Evolutionary conservation across 2,797 vertebrate species (phyloP).

Genomic region (Macropodus opercularis): DNA sequence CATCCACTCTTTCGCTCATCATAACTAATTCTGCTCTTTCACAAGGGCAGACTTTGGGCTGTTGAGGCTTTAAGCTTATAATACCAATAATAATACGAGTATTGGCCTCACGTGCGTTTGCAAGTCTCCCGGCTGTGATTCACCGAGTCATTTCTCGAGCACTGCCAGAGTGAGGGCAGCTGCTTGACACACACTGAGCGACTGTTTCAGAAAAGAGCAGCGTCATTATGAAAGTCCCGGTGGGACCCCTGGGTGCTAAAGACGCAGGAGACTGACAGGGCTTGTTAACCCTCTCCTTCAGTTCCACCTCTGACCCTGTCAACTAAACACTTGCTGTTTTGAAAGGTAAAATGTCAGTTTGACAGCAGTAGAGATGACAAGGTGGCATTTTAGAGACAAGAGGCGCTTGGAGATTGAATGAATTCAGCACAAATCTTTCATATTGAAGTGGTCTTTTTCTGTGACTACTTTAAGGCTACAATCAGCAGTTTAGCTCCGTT

Average conservation of each 20-base stretch:
- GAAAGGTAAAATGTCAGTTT: constrained; percentile 31
- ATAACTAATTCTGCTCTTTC: constrained; percentile 11
- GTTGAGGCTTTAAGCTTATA: not conserved
- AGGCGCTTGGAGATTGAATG: not conserved
- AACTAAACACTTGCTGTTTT: constrained; percentile 14
- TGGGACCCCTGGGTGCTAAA: constrained; percentile 17
- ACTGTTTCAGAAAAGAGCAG: constrained; percentile 42
- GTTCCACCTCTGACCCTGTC: constrained; percentile 29
- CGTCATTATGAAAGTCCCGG: constrained; percentile 32
- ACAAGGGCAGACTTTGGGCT: constrained; percentile 6
- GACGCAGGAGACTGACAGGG: constrained; percentile 38
- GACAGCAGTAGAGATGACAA: constrained; percentile 2
- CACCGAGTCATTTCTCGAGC: constrained; percentile 16
- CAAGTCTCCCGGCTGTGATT: constrained; percentile 23
- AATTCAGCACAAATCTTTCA: not conserved
- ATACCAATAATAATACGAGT: too few species aligned
- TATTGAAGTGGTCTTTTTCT: too few species aligned
- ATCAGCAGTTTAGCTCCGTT: too few species aligned
- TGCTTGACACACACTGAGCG: constrained; percentile 14
- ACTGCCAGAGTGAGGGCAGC: constrained; percentile 14
- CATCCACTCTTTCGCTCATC: constrained; percentile 14
- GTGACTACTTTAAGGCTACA: too few species aligned
- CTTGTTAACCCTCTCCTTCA: constrained; percentile 32
- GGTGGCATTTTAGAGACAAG: not conserved
- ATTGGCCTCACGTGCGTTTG: constrained; percentile 9